Evolutionary conservation across 2,888 invertebrate species (phyloP).

Genomic region (Desoria tigrina): DNA sequence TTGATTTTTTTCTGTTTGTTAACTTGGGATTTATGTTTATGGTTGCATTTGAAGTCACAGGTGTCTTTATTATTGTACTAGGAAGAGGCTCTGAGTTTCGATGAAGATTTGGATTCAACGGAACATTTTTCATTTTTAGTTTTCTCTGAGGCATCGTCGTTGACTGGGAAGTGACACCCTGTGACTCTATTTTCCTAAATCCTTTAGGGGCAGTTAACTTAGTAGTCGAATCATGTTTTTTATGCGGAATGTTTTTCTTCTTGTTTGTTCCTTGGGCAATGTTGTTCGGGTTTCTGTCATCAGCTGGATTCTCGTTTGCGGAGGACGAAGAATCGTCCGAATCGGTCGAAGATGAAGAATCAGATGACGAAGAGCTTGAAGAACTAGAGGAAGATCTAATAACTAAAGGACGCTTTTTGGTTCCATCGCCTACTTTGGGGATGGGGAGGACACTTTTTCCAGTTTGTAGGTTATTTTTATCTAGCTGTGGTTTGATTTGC

Average conservation of each 20-base stretch:
- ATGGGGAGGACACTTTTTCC: too few relatives aligned
- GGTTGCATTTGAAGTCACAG: not conserved
- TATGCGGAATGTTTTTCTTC: too few relatives aligned
- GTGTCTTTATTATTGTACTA: not conserved
- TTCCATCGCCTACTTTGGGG: not conserved
- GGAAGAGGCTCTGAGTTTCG: constrained; percentile 16
- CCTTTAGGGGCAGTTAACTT: not conserved
- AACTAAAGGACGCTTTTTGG: constrained; percentile 28
- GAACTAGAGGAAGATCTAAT: constrained; percentile 33
- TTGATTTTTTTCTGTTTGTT: not conserved
- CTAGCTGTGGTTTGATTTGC: not conserved
- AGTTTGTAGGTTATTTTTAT: too few relatives aligned
- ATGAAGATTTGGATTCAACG: constrained; percentile 46
- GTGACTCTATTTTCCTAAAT: constrained; percentile 4
- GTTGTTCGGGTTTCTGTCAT: constrained; percentile 7
- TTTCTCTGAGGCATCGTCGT: constrained; percentile 21
- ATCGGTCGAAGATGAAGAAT: constrained; percentile 35
- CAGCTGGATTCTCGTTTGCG: constrained; percentile 20
- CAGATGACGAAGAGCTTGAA: constrained; percentile 38
- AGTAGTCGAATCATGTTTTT: constrained; percentile 13
- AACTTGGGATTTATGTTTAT: constrained; percentile 16
- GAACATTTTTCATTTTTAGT: constrained; percentile 52
- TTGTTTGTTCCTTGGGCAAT: not conserved
- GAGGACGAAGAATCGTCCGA: constrained; percentile 41
- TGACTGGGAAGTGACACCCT: constrained; percentile 2